A percentile compares a stretch with the other conserved stretches of the same genome.
phyloP scores from a whole-genome alignment of 2,113 vertebrate genomes.

The Datnioides undecimradiatus region DNA sequence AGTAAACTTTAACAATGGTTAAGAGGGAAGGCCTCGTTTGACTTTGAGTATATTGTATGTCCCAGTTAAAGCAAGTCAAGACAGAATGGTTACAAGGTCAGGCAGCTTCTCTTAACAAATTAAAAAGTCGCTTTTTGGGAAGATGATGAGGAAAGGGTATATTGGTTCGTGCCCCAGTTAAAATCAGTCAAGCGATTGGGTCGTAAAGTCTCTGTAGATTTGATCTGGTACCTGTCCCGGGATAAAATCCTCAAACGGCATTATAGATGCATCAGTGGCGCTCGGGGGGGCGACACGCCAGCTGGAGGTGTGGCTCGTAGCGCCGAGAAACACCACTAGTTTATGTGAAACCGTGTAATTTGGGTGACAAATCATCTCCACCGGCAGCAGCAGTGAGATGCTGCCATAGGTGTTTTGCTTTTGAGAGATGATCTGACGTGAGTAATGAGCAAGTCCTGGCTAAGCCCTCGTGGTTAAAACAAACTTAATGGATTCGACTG shows the following conservation, averaged over 20 bases:
- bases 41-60: not conserved
- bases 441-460: slow-evolving; percentile 48
- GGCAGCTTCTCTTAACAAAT: slow-evolving; percentile 11
- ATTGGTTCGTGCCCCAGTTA: slow-evolving; percentile 44
- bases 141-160: slow-evolving; percentile 18
- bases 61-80: slow-evolving; percentile 18
- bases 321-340: slow-evolving; percentile 18
- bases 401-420: slow-evolving; percentile 37
- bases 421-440: slow-evolving; percentile 38
- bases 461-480: slow-evolving; percentile 50
- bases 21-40: slow-evolving; percentile 5
- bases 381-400: slow-evolving; percentile 19
- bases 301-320: slow-evolving; percentile 19
- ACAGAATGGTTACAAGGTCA: slow-evolving; percentile 35
- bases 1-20: not conserved
- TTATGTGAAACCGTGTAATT: slow-evolving; percentile 31
- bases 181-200: slow-evolving; percentile 26
- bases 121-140: slow-evolving; percentile 10
- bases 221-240: slow-evolving; percentile 5
- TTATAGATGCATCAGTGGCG: slow-evolving; percentile 4
- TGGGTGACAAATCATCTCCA: slow-evolving; percentile 21
- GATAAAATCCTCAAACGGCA: slow-evolving; percentile 11
- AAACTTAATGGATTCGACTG: slow-evolving; percentile 51
- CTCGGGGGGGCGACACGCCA: not conserved
- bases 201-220: slow-evolving; percentile 21